Evolutionary conservation across 2,113 vertebrate genomes (phyloP).

Genomic region (Cryptotis parvus): DNA sequence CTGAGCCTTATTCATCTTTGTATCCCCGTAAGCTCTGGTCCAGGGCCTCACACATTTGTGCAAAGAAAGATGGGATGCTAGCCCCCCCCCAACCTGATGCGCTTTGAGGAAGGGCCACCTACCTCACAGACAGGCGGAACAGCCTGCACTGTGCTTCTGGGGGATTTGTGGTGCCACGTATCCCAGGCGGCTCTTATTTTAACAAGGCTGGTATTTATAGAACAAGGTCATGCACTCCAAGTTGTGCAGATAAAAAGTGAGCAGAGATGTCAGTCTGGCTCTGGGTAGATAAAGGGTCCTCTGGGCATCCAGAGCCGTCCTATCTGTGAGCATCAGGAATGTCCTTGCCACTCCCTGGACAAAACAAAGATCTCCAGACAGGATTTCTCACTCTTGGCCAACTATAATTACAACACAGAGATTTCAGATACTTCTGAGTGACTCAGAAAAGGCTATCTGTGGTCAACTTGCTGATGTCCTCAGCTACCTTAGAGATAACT

Average conservation of each 20-base stretch:
- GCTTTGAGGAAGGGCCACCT: neutral
- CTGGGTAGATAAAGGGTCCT: conserved; percentile 72
- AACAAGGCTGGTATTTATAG: conserved; percentile 86
- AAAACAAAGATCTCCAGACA: neutral
- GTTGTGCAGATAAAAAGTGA: conserved; percentile 81
- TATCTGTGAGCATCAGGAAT: neutral
- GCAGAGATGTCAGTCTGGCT: conserved; percentile 80
- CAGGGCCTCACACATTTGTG: neutral
- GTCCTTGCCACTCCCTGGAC: neutral
- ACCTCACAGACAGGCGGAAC: neutral
- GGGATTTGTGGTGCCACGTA: neutral
- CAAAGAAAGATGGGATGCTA: neutral
- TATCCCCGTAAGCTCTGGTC: neutral
- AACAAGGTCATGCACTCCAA: conserved; percentile 83
- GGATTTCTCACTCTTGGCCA: neutral
- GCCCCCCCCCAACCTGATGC: neutral
- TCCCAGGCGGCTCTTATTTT: conserved; percentile 70
- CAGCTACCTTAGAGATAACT: neutral
- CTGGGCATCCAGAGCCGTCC: neutral
- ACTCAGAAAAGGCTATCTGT: neutral
- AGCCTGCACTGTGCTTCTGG: neutral
- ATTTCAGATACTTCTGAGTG: neutral
- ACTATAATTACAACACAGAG: conserved; percentile 28
- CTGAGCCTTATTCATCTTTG: conserved; percentile 41
- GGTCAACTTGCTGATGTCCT: neutral